Base-by-base conservation (phyloP, 2,888 invertebrate species). In the Myathropa florea region DNA sequence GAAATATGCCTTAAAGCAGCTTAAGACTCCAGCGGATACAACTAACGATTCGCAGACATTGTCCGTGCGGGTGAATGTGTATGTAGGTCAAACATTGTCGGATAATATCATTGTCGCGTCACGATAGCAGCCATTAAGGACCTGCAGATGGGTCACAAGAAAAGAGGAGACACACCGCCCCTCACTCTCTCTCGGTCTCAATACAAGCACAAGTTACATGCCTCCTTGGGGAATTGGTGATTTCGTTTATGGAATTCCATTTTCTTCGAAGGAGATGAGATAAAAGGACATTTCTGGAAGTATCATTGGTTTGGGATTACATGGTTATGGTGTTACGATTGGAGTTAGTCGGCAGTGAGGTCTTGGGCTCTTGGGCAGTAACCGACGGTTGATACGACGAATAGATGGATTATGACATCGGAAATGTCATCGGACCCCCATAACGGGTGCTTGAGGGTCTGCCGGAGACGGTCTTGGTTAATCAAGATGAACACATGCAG, bases 71-170 rank as follows among this genome's bases (percentile, higher is more conserved):
- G 46, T 46, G 36, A 14, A 2, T 39, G 39, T n/a, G 39, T 67
- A 83, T 65, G 60, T 82, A 67, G 71, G 78, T 78, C 78, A 83
- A 72, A 83, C 60, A 72, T 73, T 78, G 30, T 60, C 67, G 67
- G 72, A 72, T 83, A 57, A 78, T 83, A 65, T 46, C 77, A 78
- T 78, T 72, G 71, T 72, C 67, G 67, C 67, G 33, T 72, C 82
- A 65, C 39, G 59, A 72, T 65, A 77, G 60, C 77, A 63, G 24
- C 61, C 60, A 64, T 83, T 72, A 30, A 21, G 53, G 36, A 24
- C 59, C 18, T 26, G 23, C 57, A 18, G 46, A 24, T n/a, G 12
- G 18, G 10, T 18, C 0, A 64, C 0, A n/a, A 21, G 30, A 30
- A 57, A 30, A 57, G 28, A 26, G 39, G 57, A 14, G 21, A 10